These are phyloP conservation scores for Myotis yumanensis DNA, from an alignment of 2,113 vertebrate species.

Conservation along the genomic window DNA sequence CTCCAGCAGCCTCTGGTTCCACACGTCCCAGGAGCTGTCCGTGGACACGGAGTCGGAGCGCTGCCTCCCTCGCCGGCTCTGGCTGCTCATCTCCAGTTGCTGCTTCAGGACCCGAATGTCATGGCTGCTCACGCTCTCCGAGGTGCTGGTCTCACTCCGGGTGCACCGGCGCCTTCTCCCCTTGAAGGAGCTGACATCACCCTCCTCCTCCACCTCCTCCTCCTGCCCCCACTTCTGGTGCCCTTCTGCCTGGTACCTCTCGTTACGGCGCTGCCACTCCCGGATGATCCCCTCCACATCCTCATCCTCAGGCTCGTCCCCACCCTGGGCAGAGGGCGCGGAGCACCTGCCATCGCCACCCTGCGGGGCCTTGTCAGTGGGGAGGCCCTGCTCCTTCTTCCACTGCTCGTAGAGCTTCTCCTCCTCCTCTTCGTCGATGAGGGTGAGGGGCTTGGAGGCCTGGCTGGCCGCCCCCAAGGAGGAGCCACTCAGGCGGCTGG, in stretches of 20 bases:
- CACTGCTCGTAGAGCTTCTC: conserved; percentile 74
- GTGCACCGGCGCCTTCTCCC: conserved; percentile 50
- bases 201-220: conserved; percentile 82
- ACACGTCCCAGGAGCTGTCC: conserved; percentile 90
- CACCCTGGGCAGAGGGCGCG: not conserved
- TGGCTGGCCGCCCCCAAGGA: conserved; percentile 78
- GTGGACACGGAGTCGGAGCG: conserved; percentile 85
- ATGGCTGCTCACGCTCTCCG: conserved; percentile 89
- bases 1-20: conserved; percentile 92
- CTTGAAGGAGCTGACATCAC: conserved; percentile 62
- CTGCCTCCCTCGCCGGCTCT: conserved; percentile 63
- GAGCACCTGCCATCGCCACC: conserved; percentile 21
- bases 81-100: conserved; percentile 78
- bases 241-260: conserved; percentile 87
- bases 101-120: conserved; percentile 87
- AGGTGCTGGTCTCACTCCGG: conserved; percentile 78
- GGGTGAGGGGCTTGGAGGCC: conserved; percentile 82
- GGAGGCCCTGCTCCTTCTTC: conserved; percentile 73
- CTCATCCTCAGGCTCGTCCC: conserved; percentile 77
- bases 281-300: conserved; percentile 85
- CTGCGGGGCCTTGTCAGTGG: conserved; percentile 61
- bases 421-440: conserved; percentile 82
- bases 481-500: conserved; percentile 87
- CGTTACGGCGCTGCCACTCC: conserved; percentile 94
- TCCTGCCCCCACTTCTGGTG: conserved; percentile 81